Base-by-base conservation (phyloP, 2,888 invertebrate genomes). In the Pseudococcus longispinus region DNA sequence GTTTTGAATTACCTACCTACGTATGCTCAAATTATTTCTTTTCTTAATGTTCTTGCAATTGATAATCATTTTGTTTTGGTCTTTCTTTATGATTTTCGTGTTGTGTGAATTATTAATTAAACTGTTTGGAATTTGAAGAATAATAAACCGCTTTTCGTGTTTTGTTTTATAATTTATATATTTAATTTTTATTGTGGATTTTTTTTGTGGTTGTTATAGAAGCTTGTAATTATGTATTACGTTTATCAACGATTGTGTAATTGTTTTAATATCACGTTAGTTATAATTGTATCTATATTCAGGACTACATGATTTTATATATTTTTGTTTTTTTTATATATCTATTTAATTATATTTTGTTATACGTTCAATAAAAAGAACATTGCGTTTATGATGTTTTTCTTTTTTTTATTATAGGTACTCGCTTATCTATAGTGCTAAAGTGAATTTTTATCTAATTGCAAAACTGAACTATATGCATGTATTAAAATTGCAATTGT, bases 51-150 rank as follows among this genome's bases (percentile, higher is more conserved):
- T 80, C 77, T 80, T 84, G 84, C 84, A 84, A 65, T 84, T 84
- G 84, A 84, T 84, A 84, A 84, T 84, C 84, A 84, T 42, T 84
- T 29, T 70, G 1, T 74, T 42, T 60, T 60, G 37, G 37, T 37
- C 9, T 60, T 60, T 60, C 13, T 1, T 23, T 60, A 15, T 55
- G 0, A 2, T 60, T 42, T 70, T 70, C 1, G 20, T 74, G 42
- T 18, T 9, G n/a, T 23, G 4, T 32, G 18, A 80, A 80, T 20
- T 13, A 13, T 18, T 80, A 20, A 20, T 6, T 20, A 5, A 29
- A 15, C 13, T 37, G 20, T 70, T 70, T 29, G 29, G 29, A 26
- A 29, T 70, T 26, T 65, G 65, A 26, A 13, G 15, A 70, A 70
- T 26, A 26, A 29, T 70, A 29, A 32, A 70, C 18, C 20, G 77